Evolutionary conservation across 1,140 invertebrate species (phyloP).

Genomic region (Octopus sinensis): DNA sequence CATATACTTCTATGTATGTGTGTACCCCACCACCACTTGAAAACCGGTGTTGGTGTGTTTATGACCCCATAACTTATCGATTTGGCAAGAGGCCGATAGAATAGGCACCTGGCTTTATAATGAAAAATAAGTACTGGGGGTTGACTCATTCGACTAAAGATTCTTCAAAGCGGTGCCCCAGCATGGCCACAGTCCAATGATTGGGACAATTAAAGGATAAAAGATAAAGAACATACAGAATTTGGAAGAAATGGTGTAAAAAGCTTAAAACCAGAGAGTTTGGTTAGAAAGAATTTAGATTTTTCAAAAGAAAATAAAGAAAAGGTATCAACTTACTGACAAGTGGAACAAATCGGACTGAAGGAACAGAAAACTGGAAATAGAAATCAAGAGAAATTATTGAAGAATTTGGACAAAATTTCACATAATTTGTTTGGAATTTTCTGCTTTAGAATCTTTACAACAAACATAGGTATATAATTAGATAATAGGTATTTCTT

Average conservation of each 20-base stretch:
- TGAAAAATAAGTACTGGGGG: no score
- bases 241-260: background rate
- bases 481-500: background rate
- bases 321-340: slow-evolving; percentile 73
- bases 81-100: no score
- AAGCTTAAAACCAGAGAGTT: background rate
- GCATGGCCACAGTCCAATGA: background rate
- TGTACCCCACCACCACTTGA: no score
- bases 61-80: no score
- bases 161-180: background rate
- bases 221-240: background rate
- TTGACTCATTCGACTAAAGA: no score
- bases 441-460: background rate
- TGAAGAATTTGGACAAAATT: slow-evolving; percentile 20
- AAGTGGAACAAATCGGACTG: slow-evolving; percentile 94
- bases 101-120: no score
- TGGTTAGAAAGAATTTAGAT: background rate
- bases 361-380: slow-evolving; percentile 93
- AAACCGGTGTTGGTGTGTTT: no score
- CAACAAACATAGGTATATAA: background rate
- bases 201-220: no score
- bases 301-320: background rate
- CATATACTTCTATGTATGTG: no score
- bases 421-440: background rate
- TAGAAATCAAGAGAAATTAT: slow-evolving; percentile 37